phyloP scores from a whole-genome alignment of 1,140 invertebrate species.

The Orchestia grillus region DNA sequence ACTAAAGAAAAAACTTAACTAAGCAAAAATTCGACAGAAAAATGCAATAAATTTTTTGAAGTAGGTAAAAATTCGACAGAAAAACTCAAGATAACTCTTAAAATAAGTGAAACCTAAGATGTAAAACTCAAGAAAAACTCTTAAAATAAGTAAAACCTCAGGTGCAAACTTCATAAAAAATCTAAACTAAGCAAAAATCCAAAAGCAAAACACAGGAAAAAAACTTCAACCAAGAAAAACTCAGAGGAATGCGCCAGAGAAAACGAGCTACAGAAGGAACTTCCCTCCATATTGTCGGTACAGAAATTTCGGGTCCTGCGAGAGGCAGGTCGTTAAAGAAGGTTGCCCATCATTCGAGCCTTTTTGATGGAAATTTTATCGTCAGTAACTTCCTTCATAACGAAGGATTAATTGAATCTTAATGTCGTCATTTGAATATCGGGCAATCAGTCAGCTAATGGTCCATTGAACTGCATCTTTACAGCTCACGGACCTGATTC shows the following conservation, averaged over 20 bases:
- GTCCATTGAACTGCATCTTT: neutral
- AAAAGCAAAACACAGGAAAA: too few relatives aligned
- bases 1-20: too few relatives aligned
- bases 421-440: neutral
- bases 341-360: neutral
- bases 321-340: neutral
- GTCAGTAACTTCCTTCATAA: neutral
- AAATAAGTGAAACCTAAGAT: too few relatives aligned
- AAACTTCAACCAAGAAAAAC: neutral
- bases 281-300: neutral
- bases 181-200: too few relatives aligned
- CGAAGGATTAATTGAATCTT: neutral
- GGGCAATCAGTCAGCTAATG: neutral
- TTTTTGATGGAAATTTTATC: conserved; percentile 1
- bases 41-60: too few relatives aligned
- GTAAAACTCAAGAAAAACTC: too few relatives aligned
- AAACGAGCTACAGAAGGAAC: neutral
- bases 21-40: too few relatives aligned
- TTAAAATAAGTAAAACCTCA: too few relatives aligned
- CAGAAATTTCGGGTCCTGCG: neutral
- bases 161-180: too few relatives aligned
- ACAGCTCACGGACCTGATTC: neutral
- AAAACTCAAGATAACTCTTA: too few relatives aligned
- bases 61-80: too few relatives aligned
- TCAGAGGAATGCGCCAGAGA: neutral